phyloP scores from a whole-genome alignment of 2,888 invertebrate genomes.

The Papilio gigon region DNA sequence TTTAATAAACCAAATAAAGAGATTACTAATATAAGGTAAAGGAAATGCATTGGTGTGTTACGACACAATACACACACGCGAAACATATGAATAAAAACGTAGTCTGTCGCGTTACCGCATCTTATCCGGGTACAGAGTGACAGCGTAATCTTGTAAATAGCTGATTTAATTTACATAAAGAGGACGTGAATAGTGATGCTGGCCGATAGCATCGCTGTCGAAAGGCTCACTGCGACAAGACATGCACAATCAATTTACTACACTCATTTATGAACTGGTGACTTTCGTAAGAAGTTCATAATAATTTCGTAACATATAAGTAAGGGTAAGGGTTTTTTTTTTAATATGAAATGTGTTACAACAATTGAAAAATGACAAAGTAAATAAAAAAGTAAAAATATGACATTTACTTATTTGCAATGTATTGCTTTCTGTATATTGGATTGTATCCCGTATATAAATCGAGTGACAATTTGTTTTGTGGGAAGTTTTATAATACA shows the following conservation, averaged over 20 bases:
- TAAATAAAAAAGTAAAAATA: background rate
- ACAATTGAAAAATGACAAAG: background rate
- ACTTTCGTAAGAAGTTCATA: background rate
- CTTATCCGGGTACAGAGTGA: slow-evolving; percentile 33
- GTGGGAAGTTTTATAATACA: slow-evolving; percentile 4
- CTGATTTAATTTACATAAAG: slow-evolving; percentile 40
- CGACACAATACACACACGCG: too few species aligned
- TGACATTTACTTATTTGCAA: slow-evolving; percentile 3
- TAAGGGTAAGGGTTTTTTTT: too few species aligned
- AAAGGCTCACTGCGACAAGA: slow-evolving; percentile 20
- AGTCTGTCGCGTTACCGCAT: slow-evolving; percentile 32
- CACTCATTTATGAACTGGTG: background rate
- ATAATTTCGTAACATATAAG: background rate
- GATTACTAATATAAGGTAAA: background rate
- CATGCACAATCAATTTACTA: background rate
- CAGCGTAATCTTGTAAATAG: slow-evolving; percentile 41
- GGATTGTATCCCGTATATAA: slow-evolving; percentile 12
- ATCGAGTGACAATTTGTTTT: background rate
- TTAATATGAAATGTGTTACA: background rate
- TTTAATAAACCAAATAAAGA: background rate
- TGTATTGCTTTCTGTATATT: slow-evolving; percentile 20
- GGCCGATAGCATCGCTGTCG: slow-evolving; percentile 37
- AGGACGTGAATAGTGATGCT: slow-evolving; percentile 36
- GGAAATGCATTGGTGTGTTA: too few species aligned
- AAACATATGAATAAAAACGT: too few species aligned